Evolutionary conservation across 1,140 invertebrate species (phyloP), one percentile per base, ranked within the genome.

Genomic region (Latrodectus geometricus): DNA sequence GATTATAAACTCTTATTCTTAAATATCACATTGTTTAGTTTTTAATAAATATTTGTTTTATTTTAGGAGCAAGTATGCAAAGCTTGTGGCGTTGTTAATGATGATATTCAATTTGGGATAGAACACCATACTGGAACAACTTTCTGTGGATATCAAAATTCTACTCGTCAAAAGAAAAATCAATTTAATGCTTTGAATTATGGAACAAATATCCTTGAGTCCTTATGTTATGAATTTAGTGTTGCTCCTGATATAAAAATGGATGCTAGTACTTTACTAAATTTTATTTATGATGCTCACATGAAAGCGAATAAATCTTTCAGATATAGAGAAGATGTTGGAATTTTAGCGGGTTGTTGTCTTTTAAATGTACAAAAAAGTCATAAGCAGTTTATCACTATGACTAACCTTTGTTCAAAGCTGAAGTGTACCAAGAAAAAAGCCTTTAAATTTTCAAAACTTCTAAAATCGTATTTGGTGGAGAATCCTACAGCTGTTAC

Each of bases 41-140:
- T 35, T 3, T 35, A 35, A 35, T 35, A 35, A 35, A 35, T 35
- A 35, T 61, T 61, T 61, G 11, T 61, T 61, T 61, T 75, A 15
- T 68, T 66, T n/a, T 17, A 84, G 81, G 72, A 49, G 0, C 17
- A 49, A 21, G 81, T 87, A 21, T 87, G 85, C n/a, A 65, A 74
- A 17, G 65, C 23, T 65, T 87, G 85, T 87, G 85, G 85, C 11
- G 14, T 70, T 17, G 72, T 80, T 50, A 35, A 15, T 74, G 77
- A 87, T 17, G 81, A 52, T 11, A 23, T 65, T 12, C 14, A 49
- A 17, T 66, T 74, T 65, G 72, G 49, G 9, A 68, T 14, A 23
- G 35, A 74, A 75, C 50, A 23, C 9, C 48, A 70, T 21, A 20
- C 21, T 9, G 49, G 5, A n/a, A 17, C 17, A 7, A 14, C 78